Conservation (phyloP, 2,888 invertebrate species). For the Smittia sp. region DNA sequence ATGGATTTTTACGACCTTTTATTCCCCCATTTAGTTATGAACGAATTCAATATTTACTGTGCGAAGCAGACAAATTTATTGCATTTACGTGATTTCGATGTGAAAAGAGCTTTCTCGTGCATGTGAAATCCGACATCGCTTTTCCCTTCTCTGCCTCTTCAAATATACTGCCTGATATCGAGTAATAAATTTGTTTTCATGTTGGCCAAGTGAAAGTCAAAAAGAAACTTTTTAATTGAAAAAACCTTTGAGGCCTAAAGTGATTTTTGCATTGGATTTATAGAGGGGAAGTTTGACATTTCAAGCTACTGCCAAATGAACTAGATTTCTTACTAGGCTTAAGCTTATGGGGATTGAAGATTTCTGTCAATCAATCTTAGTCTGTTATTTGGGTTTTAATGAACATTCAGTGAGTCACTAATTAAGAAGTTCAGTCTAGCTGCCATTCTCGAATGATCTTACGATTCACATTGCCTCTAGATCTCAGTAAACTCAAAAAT, state of each 20-base stretch:
- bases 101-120: not conserved
- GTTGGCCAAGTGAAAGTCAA: not conserved
- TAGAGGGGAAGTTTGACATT: too few relatives aligned
- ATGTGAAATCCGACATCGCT: not conserved
- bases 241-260: not conserved
- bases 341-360: too few relatives aligned
- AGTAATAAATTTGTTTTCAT: not conserved
- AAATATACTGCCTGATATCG: not conserved
- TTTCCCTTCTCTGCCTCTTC: not conserved
- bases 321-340: too few relatives aligned
- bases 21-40: not conserved
- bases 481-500: too few relatives aligned
- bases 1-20: constrained; percentile 30
- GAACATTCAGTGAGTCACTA: too few relatives aligned
- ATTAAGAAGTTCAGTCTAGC: too few relatives aligned
- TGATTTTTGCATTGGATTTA: too few relatives aligned
- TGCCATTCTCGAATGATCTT: too few relatives aligned
- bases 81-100: constrained; percentile 31
- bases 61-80: constrained; percentile 29
- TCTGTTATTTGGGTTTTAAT: too few relatives aligned
- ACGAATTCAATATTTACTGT: constrained; percentile 33
- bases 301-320: too few relatives aligned
- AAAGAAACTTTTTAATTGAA: not conserved
- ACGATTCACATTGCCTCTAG: too few relatives aligned
- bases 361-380: too few relatives aligned